A percentile compares a stretch with the other conserved stretches of the same genome.
phyloP scores from a whole-genome alignment of 2,888 invertebrate species.

The Cremastinae sp. region DNA sequence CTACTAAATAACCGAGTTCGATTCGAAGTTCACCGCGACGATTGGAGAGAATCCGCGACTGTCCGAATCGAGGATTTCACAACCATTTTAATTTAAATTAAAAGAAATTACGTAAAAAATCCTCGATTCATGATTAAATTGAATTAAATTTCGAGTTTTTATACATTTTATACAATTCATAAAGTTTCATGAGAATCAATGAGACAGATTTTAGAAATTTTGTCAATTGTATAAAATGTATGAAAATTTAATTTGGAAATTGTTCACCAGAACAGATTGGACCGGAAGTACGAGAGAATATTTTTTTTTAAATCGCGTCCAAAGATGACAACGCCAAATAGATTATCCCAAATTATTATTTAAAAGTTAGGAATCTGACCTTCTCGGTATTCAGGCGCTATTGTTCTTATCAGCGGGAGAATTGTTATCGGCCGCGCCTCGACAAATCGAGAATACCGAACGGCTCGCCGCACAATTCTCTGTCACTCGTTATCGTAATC shows the following conservation, averaged over 20 bases:
- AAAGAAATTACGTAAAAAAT: conserved; percentile 5
- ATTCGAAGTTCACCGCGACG: conserved; percentile 49
- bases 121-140: neutral
- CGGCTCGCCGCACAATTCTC: conserved; percentile 26
- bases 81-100: conserved; percentile 15
- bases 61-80: conserved; percentile 5
- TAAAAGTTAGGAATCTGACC: conserved; percentile 23
- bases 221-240: no score
- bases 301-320: conserved; percentile 39
- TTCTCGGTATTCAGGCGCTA: conserved; percentile 15
- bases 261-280: conserved; percentile 15
- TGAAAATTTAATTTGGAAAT: no score
- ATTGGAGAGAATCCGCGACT: conserved; percentile 17
- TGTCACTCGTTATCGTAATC: conserved; percentile 40
- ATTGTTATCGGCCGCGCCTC: conserved; percentile 27
- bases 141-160: neutral
- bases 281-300: conserved; percentile 47
- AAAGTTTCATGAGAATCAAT: no score
- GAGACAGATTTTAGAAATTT: no score
- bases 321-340: conserved; percentile 56
- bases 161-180: no score
- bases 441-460: conserved; percentile 25
- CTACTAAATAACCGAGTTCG: conserved; percentile 64
- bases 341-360: conserved; percentile 35
- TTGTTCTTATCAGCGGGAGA: conserved; percentile 21